Conservation (phyloP, 2,888 invertebrate species). For the Hyalella azteca region DNA sequence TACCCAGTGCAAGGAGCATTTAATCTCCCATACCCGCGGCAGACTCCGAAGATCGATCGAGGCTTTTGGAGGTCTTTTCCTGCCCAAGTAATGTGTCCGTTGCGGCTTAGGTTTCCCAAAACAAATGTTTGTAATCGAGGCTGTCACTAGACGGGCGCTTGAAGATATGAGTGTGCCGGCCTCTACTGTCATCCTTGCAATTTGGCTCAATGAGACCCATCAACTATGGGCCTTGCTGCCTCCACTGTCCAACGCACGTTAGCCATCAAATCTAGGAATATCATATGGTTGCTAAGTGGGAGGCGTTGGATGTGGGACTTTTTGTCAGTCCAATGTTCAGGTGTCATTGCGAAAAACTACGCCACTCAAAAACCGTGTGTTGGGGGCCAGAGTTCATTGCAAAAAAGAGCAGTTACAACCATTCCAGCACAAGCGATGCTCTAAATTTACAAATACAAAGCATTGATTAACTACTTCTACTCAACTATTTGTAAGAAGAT, state of each 20-base stretch:
- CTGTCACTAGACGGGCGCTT: constrained; percentile 20
- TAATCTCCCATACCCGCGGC: neutral
- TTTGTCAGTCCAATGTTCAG: too few species aligned
- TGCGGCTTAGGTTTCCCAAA: constrained; percentile 26
- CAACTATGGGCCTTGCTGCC: neutral
- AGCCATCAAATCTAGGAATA: too few species aligned
- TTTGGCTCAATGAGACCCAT: constrained; percentile 14
- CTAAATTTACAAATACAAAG: too few species aligned
- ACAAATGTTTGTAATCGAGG: constrained; percentile 33
- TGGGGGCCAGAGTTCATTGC: too few species aligned
- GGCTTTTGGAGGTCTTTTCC: neutral
- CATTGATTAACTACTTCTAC: too few species aligned
- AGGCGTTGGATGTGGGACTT: too few species aligned
- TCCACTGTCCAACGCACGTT: neutral
- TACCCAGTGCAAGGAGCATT: constrained; percentile 22
- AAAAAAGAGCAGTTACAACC: too few species aligned
- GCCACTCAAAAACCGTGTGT: too few species aligned
- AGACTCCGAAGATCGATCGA: neutral
- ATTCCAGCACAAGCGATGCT: too few species aligned
- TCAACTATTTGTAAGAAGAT: too few species aligned
- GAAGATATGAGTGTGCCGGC: neutral
- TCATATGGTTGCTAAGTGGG: too few species aligned
- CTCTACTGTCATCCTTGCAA: constrained; percentile 29
- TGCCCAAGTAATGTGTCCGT: constrained; percentile 2
- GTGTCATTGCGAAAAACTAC: too few species aligned